Conservation (phyloP, 2,113 vertebrate genomes). For the Melanerpes aurifrons region DNA sequence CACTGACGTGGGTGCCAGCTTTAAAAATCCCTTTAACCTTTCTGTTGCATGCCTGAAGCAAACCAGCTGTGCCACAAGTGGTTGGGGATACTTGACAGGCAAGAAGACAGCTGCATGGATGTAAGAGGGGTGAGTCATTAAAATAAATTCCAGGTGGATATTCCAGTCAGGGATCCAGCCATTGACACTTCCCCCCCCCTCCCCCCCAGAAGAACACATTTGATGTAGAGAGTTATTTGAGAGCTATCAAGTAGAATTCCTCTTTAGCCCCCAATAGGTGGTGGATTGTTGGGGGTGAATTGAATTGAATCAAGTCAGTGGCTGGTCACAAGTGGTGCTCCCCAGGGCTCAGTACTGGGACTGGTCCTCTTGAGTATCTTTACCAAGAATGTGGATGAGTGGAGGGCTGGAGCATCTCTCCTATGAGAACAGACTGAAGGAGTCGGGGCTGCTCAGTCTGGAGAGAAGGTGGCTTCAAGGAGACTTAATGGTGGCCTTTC, state of each 20-base stretch:
- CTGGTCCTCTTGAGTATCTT: too few species aligned
- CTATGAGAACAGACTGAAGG: too few species aligned
- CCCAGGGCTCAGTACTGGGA: too few species aligned
- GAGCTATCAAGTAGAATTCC: neutral
- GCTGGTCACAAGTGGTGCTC: too few species aligned
- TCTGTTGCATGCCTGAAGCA: neutral
- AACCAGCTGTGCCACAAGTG: neutral
- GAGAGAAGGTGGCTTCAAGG: too few species aligned
- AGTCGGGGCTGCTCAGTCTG: too few species aligned
- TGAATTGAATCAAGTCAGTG: too few species aligned
- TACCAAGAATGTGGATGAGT: too few species aligned
- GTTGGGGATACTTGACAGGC: rapidly evolving
- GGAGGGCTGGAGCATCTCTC: too few species aligned
- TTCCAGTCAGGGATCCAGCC: too few species aligned
- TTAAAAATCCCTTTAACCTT: neutral
- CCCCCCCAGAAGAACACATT: neutral
- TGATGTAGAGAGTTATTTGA: neutral
- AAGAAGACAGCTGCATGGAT: neutral
- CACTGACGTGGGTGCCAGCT: neutral
- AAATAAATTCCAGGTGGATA: neutral
- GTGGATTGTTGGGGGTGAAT: too few species aligned
- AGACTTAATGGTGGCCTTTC: too few species aligned
- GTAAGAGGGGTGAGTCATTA: neutral
- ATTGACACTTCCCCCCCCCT: neutral
- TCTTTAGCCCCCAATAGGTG: neutral